phyloP scores from a whole-genome alignment of 2,113 vertebrate species.

The Nycticryphes semicollaris region DNA sequence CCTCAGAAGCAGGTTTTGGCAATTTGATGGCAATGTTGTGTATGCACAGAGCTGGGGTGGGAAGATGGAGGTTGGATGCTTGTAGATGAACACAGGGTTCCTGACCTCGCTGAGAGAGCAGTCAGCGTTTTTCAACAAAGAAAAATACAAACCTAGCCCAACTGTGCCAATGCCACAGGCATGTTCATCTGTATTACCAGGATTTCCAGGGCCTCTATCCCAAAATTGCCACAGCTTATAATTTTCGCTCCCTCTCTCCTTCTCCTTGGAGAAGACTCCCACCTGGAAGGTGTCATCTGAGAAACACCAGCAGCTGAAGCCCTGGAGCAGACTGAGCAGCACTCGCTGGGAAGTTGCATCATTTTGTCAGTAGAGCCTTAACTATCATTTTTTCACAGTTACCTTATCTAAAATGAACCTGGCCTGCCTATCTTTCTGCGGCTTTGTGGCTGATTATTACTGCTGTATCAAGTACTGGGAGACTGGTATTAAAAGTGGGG shows the following conservation, averaged over 20 bases:
- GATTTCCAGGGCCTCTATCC: not conserved
- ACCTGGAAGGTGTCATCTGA: not conserved
- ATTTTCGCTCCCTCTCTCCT: not conserved
- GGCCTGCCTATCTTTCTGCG: not conserved
- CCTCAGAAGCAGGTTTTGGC: not conserved
- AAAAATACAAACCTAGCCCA: not conserved
- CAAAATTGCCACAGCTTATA: not conserved
- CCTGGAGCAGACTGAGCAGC: not conserved
- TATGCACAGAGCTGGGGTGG: not conserved
- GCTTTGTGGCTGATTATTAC: not conserved
- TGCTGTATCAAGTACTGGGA: not conserved
- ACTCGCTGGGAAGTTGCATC: not conserved
- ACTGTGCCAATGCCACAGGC: not conserved
- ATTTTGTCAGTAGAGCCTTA: not conserved
- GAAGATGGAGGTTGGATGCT: not conserved
- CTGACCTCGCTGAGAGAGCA: accelerated
- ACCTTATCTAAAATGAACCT: slow-evolving; percentile 29
- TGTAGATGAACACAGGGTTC: not conserved
- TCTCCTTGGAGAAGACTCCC: not conserved
- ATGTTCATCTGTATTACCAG: not conserved
- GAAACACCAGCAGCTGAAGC: not conserved
- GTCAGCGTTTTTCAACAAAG: not conserved
- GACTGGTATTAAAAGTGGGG: not conserved
- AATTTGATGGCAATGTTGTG: not conserved
- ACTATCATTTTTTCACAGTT: not conserved